Evolutionary conservation across 2,888 invertebrate genomes (phyloP), one percentile per base, ranked within the genome.

Genomic region (Sussaba pulchella): DNA sequence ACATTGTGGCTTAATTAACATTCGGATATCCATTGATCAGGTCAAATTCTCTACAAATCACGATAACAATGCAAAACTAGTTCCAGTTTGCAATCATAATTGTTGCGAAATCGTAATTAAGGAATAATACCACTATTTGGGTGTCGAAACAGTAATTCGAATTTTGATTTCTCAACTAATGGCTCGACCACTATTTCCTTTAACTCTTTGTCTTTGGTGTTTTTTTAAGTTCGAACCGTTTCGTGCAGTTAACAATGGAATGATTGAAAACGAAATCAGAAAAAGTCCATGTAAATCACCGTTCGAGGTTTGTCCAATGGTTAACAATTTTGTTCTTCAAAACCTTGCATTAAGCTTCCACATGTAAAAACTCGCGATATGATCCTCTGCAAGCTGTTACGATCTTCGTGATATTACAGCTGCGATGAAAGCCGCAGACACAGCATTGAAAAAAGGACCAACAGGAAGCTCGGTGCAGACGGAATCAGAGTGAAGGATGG

Each of bases 401-500:
- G 9, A 24, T 24, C n/a, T 5, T 12, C 19, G 9, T 10, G 63
- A n/a, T n/a, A n/a, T 66, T 17, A 50, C 19, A 52, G 39, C 36
- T 24, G 50, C 66, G 19, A 52, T 52, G 14, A 67, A 67, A 52
- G 4, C 41, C 21, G 8, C 5, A 39, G 39, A 45, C 3, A 47
- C 14, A 10, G 52, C 39, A 19, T 41, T 39, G 9, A 19, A 41
- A 39, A 39, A 67, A 67, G 21, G 12, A 45, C 0, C 1, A 21
- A 66, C 24, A 14, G 0, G n/a, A 31, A 31, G n/a, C 19, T 14
- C 2, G 50, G 12, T 17, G 47, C 19, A 17, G 45, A 10, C 36
- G 52, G 67, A 67, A 52, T 52, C 67, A 67, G 24, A 67, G 52
- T 52, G 67, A 67, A 39, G 52, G 52, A 67, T 67, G 36, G 36